These are phyloP conservation scores for Tricholauxania praeusta DNA, from an alignment of 2,888 invertebrate species.

Conservation along the genomic window DNA sequence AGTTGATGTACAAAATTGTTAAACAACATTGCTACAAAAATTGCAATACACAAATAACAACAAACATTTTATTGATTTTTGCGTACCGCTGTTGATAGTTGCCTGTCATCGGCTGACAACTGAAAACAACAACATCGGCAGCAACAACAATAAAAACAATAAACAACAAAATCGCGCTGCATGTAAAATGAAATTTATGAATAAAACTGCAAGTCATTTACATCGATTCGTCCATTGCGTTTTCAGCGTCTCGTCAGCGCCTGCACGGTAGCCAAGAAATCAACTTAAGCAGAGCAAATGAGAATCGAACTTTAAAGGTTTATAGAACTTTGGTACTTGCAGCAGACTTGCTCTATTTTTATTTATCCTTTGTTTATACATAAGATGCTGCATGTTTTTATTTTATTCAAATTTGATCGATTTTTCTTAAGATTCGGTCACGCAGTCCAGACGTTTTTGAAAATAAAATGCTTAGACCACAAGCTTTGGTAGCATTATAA, in stretches of 20 bases:
- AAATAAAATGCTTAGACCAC: constrained; percentile 18
- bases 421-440: not conserved
- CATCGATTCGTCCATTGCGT: constrained; percentile 6
- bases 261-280: not conserved
- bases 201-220: constrained; percentile 32
- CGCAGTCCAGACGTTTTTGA: not conserved
- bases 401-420: constrained; percentile 19
- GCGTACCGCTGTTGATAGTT: constrained; percentile 35
- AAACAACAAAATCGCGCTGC: constrained; percentile 24
- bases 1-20: constrained; percentile 9
- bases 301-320: constrained; percentile 17
- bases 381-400: not conserved
- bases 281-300: not conserved
- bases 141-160: constrained; percentile 40
- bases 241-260: no score
- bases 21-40: constrained; percentile 38
- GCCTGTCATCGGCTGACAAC: constrained; percentile 44
- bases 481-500: not conserved
- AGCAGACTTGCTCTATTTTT: no score
- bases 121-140: constrained; percentile 47
- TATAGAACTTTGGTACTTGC: not conserved
- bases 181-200: constrained; percentile 15
- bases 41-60: constrained; percentile 32
- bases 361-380: no score
- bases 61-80: constrained; percentile 32